Conservation (phyloP, 2,888 invertebrate species). For the Conistra vaccinii region DNA sequence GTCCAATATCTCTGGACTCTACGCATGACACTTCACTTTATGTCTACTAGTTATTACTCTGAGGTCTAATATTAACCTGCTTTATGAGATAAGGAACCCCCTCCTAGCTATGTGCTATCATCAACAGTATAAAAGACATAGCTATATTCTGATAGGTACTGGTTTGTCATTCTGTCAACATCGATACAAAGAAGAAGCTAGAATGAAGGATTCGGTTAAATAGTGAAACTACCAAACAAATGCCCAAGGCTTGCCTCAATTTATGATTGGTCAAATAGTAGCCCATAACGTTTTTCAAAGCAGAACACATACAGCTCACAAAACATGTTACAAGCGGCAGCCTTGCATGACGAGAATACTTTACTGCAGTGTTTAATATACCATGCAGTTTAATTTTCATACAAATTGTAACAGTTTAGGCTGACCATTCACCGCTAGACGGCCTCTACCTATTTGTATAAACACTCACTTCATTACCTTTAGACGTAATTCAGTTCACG, state of each 20-base stretch:
- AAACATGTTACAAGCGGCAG: constrained; percentile 24
- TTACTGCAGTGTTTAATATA: constrained; percentile 16
- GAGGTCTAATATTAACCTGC: neutral
- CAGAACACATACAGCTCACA: constrained; percentile 7
- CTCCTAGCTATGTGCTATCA: too few species aligned
- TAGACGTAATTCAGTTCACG: neutral
- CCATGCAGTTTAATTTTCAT: constrained; percentile 30
- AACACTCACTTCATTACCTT: neutral
- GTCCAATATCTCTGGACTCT: too few species aligned
- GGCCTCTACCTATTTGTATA: constrained; percentile 1
- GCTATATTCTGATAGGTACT: too few species aligned
- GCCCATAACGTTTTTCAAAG: constrained; percentile 17
- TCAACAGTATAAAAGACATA: too few species aligned
- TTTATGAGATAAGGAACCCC: too few species aligned
- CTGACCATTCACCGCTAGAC: constrained; percentile 13
- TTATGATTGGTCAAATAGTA: neutral
- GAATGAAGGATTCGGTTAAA: too few species aligned
- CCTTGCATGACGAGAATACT: constrained; percentile 41
- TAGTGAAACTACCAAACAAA: too few species aligned
- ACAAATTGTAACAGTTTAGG: constrained; percentile 37
- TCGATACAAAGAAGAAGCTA: too few species aligned
- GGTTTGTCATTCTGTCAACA: too few species aligned
- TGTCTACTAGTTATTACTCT: too few species aligned
- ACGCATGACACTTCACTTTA: neutral
- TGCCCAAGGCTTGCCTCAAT: too few species aligned